Conservation (phyloP, 1,140 invertebrate genomes). For the Papilio aristodemus region DNA sequence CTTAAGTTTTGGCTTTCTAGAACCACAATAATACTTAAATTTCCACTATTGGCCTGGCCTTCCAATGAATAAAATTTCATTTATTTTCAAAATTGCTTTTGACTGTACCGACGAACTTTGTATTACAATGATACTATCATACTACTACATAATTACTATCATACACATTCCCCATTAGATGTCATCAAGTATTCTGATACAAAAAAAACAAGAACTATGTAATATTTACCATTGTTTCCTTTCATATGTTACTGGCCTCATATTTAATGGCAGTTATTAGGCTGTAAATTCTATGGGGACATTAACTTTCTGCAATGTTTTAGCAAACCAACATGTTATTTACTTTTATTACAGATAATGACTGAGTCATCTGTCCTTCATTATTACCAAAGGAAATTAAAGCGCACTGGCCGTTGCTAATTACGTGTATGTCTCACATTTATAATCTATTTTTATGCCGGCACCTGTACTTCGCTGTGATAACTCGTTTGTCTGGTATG, state of each 20-base stretch:
- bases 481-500: constrained; percentile 58
- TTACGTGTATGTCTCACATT: constrained; percentile 36
- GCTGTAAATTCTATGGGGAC: neutral
- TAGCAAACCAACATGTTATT: constrained; percentile 3
- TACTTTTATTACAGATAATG: constrained; percentile 33
- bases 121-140: too few species aligned
- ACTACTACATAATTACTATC: too few species aligned
- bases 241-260: neutral
- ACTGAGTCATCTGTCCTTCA: constrained; percentile 39
- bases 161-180: neutral
- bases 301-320: constrained; percentile 13
- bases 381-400: constrained; percentile 52
- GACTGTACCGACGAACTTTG: too few species aligned
- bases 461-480: constrained; percentile 53
- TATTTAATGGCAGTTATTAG: constrained; percentile 4
- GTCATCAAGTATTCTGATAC: neutral
- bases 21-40: too few species aligned
- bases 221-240: neutral
- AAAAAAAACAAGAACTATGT: neutral
- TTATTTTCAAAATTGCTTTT: too few species aligned
- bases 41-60: too few species aligned
- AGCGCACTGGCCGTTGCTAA: constrained; percentile 41
- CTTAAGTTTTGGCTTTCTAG: too few species aligned
- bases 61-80: too few species aligned
- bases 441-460: constrained; percentile 56